A percentile compares a stretch with the other conserved stretches of the same genome.
Conservation (phyloP, 2,113 vertebrate species). For the Python bivittatus region DNA sequence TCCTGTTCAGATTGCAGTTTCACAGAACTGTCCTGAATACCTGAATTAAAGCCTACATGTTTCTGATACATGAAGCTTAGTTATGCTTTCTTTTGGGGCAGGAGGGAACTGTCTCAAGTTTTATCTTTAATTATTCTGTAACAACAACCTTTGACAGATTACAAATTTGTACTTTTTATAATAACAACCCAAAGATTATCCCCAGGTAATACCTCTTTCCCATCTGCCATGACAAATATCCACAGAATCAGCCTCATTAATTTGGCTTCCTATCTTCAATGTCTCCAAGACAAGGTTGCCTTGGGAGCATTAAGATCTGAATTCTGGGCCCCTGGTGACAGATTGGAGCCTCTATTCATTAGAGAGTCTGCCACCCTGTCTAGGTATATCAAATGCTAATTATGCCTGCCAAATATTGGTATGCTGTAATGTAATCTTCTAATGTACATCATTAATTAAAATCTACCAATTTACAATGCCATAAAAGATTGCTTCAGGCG, state of each 20-base stretch:
- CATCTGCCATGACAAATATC: conserved; percentile 31
- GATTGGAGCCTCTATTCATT: conserved; percentile 37
- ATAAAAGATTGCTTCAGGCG: not conserved
- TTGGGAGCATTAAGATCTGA: conserved; percentile 23
- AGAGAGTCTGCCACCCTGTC: conserved; percentile 1
- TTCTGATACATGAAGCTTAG: not conserved
- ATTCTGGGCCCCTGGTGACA: conserved; percentile 20
- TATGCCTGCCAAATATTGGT: conserved; percentile 15
- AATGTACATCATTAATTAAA: conserved; percentile 6
- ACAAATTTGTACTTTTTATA: not conserved
- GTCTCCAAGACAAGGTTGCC: not conserved
- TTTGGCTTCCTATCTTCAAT: conserved; percentile 24
- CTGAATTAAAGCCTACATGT: not conserved
- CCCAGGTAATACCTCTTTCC: not conserved
- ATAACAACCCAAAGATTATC: not conserved
- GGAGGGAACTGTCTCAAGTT: not conserved
- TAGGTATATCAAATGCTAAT: conserved; percentile 35
- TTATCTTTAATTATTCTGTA: not conserved
- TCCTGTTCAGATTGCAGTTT: not conserved
- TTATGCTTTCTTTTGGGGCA: not conserved
- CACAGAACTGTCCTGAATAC: not conserved
- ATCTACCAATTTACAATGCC: conserved; percentile 10
- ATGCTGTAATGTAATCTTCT: fast-evolving
- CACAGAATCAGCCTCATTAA: conserved; percentile 31
- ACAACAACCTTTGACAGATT: not conserved